Base-by-base conservation (phyloP, 2,113 vertebrate species). In the Epinephelus cyanopodus region DNA sequence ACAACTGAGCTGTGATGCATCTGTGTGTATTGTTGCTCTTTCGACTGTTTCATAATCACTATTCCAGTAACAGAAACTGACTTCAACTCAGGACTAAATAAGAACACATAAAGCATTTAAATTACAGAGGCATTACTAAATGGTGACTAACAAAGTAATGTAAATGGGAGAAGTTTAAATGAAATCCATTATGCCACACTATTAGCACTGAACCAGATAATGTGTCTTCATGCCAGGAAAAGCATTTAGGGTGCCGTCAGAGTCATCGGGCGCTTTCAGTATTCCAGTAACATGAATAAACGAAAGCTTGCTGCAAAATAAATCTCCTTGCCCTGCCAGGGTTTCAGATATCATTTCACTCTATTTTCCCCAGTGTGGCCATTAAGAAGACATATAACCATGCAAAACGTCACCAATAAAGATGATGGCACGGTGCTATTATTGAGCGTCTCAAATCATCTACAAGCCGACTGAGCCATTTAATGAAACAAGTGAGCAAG, bases 361-460 rank as follows among this genome's bases (percentile, higher is more conserved):
- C 77, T 73, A 77, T 82, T 84, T 86, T 79, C 65, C 85, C 74
- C 68, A 63, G 68, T 76, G 82, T 74, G 71, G 50, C 83, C 74
- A 86, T 87, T 85, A 88, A 82, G 68, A 89, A 91, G 88, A 92
- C 72, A 37, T 82, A 90, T 53, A 72, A 83, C 63, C 68, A 85
- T 57, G 57, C 53, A 81, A 83, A 88, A 79, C 58, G 39, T 86
- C 83, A 88, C 60, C 63, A 52, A 74, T 87, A 85, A 91, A 89
- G 87, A 88, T 86, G 86, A 89, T 82, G 19, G 29, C 57, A 66
- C 42, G 48, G 76, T 62, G 71, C 60, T 74, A 60, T 89, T 87
- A 83, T 73, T 79, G 83, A 89, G 61, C 18, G 1, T 74, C 86
- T 83, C 76, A 76, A 63, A 77, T 88, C 83, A 83, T 73, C 68